Conservation (phyloP, 2,888 invertebrate genomes). For the Drosophila borealis region DNA sequence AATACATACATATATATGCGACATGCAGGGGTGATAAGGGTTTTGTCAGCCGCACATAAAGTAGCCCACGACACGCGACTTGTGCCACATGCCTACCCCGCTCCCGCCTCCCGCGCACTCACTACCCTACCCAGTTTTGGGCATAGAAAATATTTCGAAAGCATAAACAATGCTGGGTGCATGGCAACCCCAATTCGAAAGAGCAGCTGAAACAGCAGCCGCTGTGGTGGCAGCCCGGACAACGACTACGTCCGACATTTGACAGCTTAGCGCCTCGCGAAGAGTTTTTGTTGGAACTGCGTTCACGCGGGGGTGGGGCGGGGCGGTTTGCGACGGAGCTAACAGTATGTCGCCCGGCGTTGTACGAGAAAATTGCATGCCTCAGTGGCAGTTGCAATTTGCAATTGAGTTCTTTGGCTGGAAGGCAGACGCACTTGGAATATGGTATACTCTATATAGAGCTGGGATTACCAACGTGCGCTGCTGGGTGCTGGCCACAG, state of each 20-base stretch:
- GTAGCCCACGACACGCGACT: constrained; percentile 75
- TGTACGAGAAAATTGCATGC: constrained; percentile 72
- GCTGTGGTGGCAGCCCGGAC: constrained; percentile 41
- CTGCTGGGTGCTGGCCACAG: constrained; percentile 34
- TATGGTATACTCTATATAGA: constrained; percentile 5
- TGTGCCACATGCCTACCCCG: constrained; percentile 10
- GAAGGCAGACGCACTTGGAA: constrained; percentile 31
- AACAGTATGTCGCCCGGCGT: constrained; percentile 42
- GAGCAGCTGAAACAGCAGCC: constrained; percentile 36
- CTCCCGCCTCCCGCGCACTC: not conserved
- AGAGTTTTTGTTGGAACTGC: constrained; percentile 21
- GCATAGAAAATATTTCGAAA: constrained; percentile 45
- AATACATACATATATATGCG: not conserved
- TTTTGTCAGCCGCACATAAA: constrained; percentile 52
- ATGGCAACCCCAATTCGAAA: constrained; percentile 47
- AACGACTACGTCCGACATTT: constrained; percentile 64
- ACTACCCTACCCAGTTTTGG: constrained; percentile 1
- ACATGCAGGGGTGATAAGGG: constrained; percentile 8
- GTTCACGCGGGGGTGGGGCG: not conserved
- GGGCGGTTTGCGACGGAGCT: no score
- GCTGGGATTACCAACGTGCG: constrained; percentile 36
- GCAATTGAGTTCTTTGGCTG: constrained; percentile 74
- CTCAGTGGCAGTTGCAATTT: constrained; percentile 76
- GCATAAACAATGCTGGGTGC: constrained; percentile 53
- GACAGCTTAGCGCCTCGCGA: constrained; percentile 79